Conservation (phyloP, 2,113 vertebrate genomes). For the Rhea pennata region DNA sequence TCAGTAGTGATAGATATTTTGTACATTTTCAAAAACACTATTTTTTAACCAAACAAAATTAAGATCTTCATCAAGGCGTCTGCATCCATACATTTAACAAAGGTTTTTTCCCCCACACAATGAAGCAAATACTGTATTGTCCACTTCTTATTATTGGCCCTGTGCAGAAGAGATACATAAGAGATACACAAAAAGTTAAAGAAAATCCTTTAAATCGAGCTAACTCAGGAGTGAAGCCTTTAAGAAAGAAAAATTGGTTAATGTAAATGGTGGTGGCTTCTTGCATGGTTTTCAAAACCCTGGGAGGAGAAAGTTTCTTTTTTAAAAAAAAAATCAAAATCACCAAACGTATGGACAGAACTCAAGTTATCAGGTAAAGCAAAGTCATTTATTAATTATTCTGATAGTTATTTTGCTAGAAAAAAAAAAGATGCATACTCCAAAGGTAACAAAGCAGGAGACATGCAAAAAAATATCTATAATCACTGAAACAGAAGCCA, state of each 20-base stretch:
- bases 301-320: conserved; percentile 81
- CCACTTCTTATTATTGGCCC: conserved; percentile 99
- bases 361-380: conserved; percentile 73
- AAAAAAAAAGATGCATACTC: conserved; percentile 70
- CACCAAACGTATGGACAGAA: conserved; percentile 75
- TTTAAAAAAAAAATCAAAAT: conserved; percentile 50
- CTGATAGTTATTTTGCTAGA: conserved; percentile 61
- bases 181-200: conserved; percentile 99
- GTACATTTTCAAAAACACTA: conserved; percentile 95
- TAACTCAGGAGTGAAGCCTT: conserved; percentile 90
- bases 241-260: conserved; percentile 89
- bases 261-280: conserved; percentile 82
- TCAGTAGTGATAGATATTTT: conserved; percentile 90
- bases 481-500: conserved; percentile 45
- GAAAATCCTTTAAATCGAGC: conserved; percentile 88
- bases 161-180: conserved; percentile 99
- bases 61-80: conserved; percentile 99
- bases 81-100: conserved; percentile 99
- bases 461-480: conserved; percentile 69
- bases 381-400: conserved; percentile 54
- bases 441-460: conserved; percentile 68
- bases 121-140: conserved; percentile 99
- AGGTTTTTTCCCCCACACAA: conserved; percentile 99
- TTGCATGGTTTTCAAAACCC: conserved; percentile 89
- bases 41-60: conserved; percentile 97